Percentiles rank a stretch among this genome's conserved stretches.
Conservation (phyloP, 2,113 vertebrate genomes). For the Platanista minor region DNA sequence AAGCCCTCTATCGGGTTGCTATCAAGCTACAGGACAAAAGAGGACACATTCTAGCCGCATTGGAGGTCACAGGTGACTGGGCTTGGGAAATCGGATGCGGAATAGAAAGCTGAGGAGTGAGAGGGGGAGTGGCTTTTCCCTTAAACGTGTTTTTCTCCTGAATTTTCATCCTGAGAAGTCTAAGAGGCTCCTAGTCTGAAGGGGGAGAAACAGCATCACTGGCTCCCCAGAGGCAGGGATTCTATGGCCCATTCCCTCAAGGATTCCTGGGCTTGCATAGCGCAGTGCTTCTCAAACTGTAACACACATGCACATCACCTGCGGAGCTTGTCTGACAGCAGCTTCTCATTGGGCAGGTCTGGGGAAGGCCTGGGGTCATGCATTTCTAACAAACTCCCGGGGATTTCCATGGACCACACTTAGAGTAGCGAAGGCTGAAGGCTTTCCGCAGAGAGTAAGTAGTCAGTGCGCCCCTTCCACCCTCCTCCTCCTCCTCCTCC, state of each 20-base stretch:
- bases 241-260: rapidly evolving
- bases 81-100: not conserved
- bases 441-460: not conserved
- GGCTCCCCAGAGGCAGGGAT: not conserved
- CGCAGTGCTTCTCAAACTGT: not conserved
- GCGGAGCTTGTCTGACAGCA: rapidly evolving
- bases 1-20: constrained; percentile 22
- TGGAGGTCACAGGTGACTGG: constrained; percentile 38
- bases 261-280: not conserved
- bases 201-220: not conserved
- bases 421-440: not conserved
- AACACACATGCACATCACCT: rapidly evolving
- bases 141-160: not conserved
- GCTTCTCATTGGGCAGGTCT: not conserved
- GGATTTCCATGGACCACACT: not conserved
- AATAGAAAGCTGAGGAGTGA: not conserved
- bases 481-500: not conserved
- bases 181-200: not conserved
- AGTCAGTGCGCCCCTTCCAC: not conserved
- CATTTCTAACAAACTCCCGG: not conserved
- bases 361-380: not conserved
- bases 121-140: not conserved
- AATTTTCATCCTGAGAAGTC: not conserved
- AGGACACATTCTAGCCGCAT: constrained; percentile 28
- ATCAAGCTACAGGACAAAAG: constrained; percentile 34